Evolutionary conservation across 2,888 invertebrate genomes (phyloP), one percentile per base, ranked within the genome.

Genomic region (Drosophila subquinaria): DNA sequence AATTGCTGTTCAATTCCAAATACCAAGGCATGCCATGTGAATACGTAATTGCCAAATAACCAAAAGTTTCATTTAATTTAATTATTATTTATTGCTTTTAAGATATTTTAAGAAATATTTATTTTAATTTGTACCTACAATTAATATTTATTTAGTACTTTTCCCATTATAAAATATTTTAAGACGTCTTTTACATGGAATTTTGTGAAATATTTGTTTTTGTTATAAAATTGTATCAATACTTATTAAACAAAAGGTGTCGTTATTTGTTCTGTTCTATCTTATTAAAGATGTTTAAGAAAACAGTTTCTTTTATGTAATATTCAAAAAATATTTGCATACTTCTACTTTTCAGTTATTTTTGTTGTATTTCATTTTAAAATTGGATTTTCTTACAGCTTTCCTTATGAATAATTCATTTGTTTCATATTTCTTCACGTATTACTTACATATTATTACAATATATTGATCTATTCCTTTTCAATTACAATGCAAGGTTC

Each of bases 11-110:
- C 33, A n/a, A 33, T 33, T 55, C 55, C 20, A 64, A 57, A 53
- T 48, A 53, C 35, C 52, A 59, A 48, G 8, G 38, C 43, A 48
- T 57, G 48, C 36, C 13, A 17, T 3, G 20, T 30, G 23, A 17
- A 56, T 42, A 70, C 53, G 35, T 69, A 65, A 69, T 60, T 33
- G 27, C 9, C 13, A 27, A 6, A 5, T 15, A 23, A 23, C 35
- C 11, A 38, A 4, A 6, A 15, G 6, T 40, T 40, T 20, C 3
- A 27, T 11, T 11, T 23, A 1, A 27, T 40, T 40, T 15, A 15
- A 40, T 38, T 23, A 20, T 9, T 23, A n/a, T 8, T 20, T 27
- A 27, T 13, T 1, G 11, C 4, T n/a, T 10, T 10, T n/a, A n/a
- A n/a, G 38, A 8, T 38, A n/a, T n/a, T 38, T 38, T 38, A n/a